phyloP scores from a whole-genome alignment of 2,797 vertebrate genomes.

The Parotocinclus haroldoi region DNA sequence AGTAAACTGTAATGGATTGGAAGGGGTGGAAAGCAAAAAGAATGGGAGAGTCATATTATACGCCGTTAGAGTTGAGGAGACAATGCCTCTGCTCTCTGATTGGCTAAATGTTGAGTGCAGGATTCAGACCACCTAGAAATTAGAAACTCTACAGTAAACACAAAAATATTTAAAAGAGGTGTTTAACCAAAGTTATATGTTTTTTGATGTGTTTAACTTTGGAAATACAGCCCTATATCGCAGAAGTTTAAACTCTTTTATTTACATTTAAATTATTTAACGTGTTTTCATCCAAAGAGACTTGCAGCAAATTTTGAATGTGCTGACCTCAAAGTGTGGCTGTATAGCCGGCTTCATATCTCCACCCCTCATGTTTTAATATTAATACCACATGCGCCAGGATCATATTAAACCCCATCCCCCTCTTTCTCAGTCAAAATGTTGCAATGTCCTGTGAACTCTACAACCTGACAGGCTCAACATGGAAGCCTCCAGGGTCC shows the following conservation, averaged over 20 bases:
- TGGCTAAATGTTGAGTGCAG: slow-evolving; percentile 22
- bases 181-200: slow-evolving; percentile 5
- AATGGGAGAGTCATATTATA: slow-evolving; percentile 37
- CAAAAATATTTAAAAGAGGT: slow-evolving; percentile 11
- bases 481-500: slow-evolving; percentile 33
- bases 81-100: slow-evolving; percentile 33
- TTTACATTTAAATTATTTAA: too few relatives aligned
- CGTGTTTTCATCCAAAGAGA: neutral
- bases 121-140: slow-evolving; percentile 17
- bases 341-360: slow-evolving; percentile 31
- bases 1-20: slow-evolving; percentile 43
- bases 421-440: slow-evolving; percentile 19
- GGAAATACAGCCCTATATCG: slow-evolving; percentile 1
- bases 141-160: slow-evolving; percentile 25
- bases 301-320: slow-evolving; percentile 15
- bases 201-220: slow-evolving; percentile 18
- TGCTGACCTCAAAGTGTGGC: slow-evolving; percentile 35
- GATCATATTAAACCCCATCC: slow-evolving; percentile 20
- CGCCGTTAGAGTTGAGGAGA: slow-evolving; percentile 21
- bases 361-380: slow-evolving; percentile 35
- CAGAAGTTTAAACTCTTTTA: too few relatives aligned
- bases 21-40: slow-evolving; percentile 22
- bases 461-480: slow-evolving; percentile 35
- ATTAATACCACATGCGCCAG: slow-evolving; percentile 46
- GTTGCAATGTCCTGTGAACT: slow-evolving; percentile 39